A percentile compares a stretch with the other conserved stretches of the same genome.
phyloP scores from a whole-genome alignment of 30 jellyfish, hydroid and myxozoan species.

The Aurelia aurita region DNA sequence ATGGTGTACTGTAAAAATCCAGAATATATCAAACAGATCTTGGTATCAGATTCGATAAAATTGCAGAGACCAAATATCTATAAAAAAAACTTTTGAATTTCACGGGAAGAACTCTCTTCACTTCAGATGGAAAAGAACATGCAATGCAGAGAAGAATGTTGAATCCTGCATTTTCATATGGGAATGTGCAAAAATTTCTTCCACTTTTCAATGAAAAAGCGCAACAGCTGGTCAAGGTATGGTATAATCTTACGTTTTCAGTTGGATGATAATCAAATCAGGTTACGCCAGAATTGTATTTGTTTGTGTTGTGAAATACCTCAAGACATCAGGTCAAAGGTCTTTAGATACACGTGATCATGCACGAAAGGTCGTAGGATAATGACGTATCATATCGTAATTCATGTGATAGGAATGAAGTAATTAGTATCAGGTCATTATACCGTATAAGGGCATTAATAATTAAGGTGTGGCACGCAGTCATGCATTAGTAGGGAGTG shows the following conservation, averaged over 20 bases:
- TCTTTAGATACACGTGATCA: no score
- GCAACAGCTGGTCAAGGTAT: conserved; percentile 23
- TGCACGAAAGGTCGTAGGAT: no score
- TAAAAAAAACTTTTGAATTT: neutral
- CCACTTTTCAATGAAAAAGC: conserved; percentile 28
- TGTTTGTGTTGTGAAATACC: no score
- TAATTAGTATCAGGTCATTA: no score
- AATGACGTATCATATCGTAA: no score
- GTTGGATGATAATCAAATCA: no score
- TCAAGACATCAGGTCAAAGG: no score
- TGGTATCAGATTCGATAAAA: conserved; percentile 1
- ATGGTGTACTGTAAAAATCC: conserved; percentile 26
- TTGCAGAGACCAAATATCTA: conserved; percentile 14
- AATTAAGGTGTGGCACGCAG: no score
- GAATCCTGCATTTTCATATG: conserved; percentile 51
- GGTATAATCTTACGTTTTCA: neutral
- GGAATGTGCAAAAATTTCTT: conserved; percentile 29
- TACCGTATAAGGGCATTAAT: no score
- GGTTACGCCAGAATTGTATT: no score
- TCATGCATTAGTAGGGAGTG: no score
- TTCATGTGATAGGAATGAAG: no score
- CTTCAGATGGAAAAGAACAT: conserved; percentile 32
- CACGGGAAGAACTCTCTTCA: conserved; percentile 5
- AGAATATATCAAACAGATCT: conserved; percentile 16
- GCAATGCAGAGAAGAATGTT: conserved; percentile 43